Conservation (phyloP, 2,888 invertebrate species). For the Magallana nippona region DNA sequence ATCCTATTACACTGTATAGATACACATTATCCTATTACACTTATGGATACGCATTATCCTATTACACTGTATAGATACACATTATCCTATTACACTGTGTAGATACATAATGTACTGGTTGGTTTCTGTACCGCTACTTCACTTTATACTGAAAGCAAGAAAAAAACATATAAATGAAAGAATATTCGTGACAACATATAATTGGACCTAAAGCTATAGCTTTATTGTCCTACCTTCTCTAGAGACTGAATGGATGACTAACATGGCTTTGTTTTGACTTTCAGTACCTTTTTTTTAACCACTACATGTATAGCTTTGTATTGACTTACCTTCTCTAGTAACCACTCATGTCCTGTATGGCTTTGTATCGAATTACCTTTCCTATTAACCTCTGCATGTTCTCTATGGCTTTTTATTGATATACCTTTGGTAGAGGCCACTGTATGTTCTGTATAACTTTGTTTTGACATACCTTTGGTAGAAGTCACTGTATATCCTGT, state of each 20-base stretch:
- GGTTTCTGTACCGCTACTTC: neutral
- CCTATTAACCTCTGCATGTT: slow-evolving; percentile 87
- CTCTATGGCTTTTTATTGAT: slow-evolving; percentile 82
- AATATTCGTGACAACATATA: too few relatives aligned
- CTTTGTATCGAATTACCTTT: slow-evolving; percentile 83
- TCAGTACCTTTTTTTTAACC: slow-evolving; percentile 88
- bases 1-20: too few relatives aligned
- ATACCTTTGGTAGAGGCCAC: slow-evolving; percentile 79
- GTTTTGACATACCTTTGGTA: too few relatives aligned
- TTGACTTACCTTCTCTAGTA: too few relatives aligned
- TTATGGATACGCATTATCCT: too few relatives aligned
- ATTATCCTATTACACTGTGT: too few relatives aligned
- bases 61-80: too few relatives aligned
- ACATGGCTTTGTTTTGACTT: slow-evolving; percentile 82
- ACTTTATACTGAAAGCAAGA: slow-evolving; percentile 12
- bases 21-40: too few relatives aligned
- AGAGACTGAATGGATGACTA: too few relatives aligned
- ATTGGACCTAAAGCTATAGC: neutral
- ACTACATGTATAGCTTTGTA: slow-evolving; percentile 86
- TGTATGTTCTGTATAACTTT: slow-evolving; percentile 56
- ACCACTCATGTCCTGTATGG: neutral
- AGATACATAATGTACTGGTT: too few relatives aligned
- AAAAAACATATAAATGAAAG: neutral
- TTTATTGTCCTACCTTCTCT: neutral
- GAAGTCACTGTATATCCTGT: too few relatives aligned